Base-by-base conservation (phyloP, 2,797 vertebrate species). In the Liparis tanakae region DNA sequence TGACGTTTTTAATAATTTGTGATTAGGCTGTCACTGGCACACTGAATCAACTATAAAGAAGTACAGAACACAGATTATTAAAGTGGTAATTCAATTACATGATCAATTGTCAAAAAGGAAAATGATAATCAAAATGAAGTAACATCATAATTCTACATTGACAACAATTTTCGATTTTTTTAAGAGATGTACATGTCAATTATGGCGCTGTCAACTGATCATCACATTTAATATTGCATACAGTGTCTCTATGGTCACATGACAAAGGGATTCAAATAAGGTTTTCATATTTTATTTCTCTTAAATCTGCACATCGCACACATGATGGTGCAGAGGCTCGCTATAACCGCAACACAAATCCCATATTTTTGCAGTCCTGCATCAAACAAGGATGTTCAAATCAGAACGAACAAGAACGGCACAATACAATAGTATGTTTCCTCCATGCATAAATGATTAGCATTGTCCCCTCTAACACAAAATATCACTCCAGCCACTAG, bases 31-130 rank as follows among this genome's bases (percentile, higher is more conserved):
- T 20, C 15, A 34, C 39, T 41, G 37, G 12, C 9, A 25, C n/a
- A 46, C 37, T 63, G n/a, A 62, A 55, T 36, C 1, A 48, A 3
- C 15, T 20, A 39, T 12, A 44, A 36, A 60, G 13, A 67, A 33
- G 18, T 12, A 59, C 7, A 55, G 14, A 62, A 70, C 18, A 57
- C 1, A 13, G 7, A 59, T 62, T 53, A 1, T 34, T 18, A 22
- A n/a, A 39, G 22, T 59, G 12, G 15, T 8, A 17, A 30, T 65
- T 66, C 2, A 65, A 36, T 66, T 76, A 22, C 18, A 58, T 50
- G 10, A 6, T 7, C 6, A 44, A 22, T 54, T 36, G 50, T 18
- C n/a, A 25, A 60, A n/a, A 59, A 37, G 56, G 25, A 3, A 68
- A 30, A 57, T 22, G 5, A 43, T 53, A 5, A 36, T 63, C 13